Percentiles rank a stretch among this genome's conserved stretches.
Conservation (phyloP, 2,113 vertebrate genomes). For the Pleuronectes platessa region DNA sequence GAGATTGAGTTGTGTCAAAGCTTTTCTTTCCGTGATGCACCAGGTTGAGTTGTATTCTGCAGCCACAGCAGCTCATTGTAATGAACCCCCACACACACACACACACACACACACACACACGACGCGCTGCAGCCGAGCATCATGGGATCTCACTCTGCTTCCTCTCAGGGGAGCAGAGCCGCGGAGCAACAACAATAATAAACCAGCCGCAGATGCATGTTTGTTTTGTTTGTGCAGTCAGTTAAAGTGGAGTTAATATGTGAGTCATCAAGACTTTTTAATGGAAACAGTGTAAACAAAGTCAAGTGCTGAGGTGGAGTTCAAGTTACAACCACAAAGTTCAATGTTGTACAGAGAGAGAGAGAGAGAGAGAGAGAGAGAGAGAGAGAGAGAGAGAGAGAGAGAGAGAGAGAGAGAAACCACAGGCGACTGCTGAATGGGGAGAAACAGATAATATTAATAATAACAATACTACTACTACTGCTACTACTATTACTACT, state of each 20-base stretch:
- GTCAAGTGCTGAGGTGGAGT: slow-evolving; percentile 2
- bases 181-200: slow-evolving; percentile 24
- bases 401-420: not conserved
- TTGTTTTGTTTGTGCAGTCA: not conserved
- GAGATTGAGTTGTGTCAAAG: not conserved
- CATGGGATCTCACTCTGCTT: slow-evolving; percentile 31
- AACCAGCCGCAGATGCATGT: not conserved
- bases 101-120: too few species aligned
- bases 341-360: not conserved
- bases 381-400: not conserved
- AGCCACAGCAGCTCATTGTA: slow-evolving; percentile 1
- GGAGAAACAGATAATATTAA: too few species aligned
- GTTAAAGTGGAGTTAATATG: slow-evolving; percentile 39
- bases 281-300: slow-evolving; percentile 28
- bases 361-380: not conserved
- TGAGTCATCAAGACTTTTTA: slow-evolving; percentile 42
- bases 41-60: not conserved
- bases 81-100: not conserved
- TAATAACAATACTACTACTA: too few species aligned
- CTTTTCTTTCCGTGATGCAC: not conserved
- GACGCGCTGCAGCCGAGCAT: not conserved
- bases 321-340: not conserved
- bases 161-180: slow-evolving; percentile 46
- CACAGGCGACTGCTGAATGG: not conserved
- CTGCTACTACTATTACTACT: too few species aligned